A percentile compares a stretch with the other conserved stretches of the same genome.
These are phyloP conservation scores for Archaeoteleia sp. DNA, from an alignment of 2,888 invertebrate species.

Conservation along the genomic window DNA sequence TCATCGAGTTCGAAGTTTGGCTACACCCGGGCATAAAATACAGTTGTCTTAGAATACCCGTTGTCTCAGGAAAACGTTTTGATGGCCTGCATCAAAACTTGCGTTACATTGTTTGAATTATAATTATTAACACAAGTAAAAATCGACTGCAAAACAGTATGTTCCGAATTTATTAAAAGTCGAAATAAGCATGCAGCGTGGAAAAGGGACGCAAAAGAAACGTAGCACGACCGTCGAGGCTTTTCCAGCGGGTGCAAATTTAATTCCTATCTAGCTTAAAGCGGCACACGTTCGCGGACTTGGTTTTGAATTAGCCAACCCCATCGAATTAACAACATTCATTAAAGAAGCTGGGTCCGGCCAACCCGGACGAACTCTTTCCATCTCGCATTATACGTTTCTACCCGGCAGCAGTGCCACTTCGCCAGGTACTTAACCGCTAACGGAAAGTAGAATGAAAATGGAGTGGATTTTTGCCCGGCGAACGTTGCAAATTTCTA, in stretches of 20 bases:
- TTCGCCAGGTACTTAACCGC: constrained; percentile 51
- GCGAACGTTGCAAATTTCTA: constrained; percentile 34
- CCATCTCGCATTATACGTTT: constrained; percentile 4
- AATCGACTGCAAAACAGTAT: too few species aligned
- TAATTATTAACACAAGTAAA: too few species aligned
- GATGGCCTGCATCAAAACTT: too few species aligned
- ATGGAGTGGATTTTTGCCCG: constrained; percentile 56
- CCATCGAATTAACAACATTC: constrained; percentile 37
- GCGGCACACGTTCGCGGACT: constrained; percentile 1
- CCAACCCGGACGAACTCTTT: too few species aligned
- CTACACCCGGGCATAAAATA: neutral
- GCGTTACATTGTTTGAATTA: too few species aligned
- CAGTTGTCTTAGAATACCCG: constrained; percentile 7
- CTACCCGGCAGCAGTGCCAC: constrained; percentile 18
- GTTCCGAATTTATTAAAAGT: too few species aligned
- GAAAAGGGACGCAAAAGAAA: too few species aligned
- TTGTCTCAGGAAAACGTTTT: too few species aligned
- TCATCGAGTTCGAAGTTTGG: constrained; percentile 17
- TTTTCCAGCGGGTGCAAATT: too few species aligned
- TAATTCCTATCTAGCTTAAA: constrained; percentile 6
- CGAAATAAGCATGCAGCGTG: too few species aligned
- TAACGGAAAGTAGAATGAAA: constrained; percentile 59
- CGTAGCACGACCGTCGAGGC: too few species aligned
- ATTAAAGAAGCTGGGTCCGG: constrained; percentile 45
- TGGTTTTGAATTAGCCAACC: constrained; percentile 27